Conservation (phyloP, 2,888 invertebrate genomes). For the Anthrax anthrax region DNA sequence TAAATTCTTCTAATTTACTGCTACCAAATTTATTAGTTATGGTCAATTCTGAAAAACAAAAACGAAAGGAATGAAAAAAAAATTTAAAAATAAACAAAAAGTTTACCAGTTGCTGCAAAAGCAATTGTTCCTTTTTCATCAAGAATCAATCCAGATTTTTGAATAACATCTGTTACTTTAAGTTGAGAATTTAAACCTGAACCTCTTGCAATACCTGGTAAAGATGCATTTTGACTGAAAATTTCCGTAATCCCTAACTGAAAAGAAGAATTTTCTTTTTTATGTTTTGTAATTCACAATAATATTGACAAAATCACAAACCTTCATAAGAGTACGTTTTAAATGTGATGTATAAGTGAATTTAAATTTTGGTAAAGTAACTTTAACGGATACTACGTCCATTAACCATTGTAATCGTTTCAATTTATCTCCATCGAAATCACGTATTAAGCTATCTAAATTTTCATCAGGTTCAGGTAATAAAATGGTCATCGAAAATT, state of each 20-base stretch:
- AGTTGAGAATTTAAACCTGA: conserved; percentile 37
- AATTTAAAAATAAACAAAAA: conserved; percentile 25
- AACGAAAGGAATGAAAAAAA: too few relatives aligned
- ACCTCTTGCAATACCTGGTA: conserved; percentile 52
- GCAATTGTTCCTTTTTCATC: conserved; percentile 61
- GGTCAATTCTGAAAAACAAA: conserved; percentile 37
- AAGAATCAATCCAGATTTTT: conserved; percentile 61
- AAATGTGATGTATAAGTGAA: conserved; percentile 54
- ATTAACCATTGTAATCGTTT: conserved; percentile 44
- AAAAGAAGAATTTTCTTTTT: conserved; percentile 14
- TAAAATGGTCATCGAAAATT: conserved; percentile 58
- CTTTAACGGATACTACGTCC: conserved; percentile 41
- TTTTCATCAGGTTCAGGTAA: conserved; percentile 52
- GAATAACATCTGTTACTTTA: conserved; percentile 53
- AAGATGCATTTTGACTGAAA: conserved; percentile 53
- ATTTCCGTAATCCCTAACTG: conserved; percentile 59
- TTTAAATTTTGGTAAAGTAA: conserved; percentile 58
- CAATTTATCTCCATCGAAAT: conserved; percentile 41
- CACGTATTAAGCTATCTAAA: conserved; percentile 42
- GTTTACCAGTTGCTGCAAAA: conserved; percentile 46
- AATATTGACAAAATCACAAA: background rate
- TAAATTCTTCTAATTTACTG: conserved; percentile 42
- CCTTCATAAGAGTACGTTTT: conserved; percentile 32
- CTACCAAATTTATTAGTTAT: conserved; percentile 60
- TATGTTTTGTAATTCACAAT: too few relatives aligned